Conservation (phyloP, 2,797 vertebrate species). For the Urocyon cinereoargenteus region DNA sequence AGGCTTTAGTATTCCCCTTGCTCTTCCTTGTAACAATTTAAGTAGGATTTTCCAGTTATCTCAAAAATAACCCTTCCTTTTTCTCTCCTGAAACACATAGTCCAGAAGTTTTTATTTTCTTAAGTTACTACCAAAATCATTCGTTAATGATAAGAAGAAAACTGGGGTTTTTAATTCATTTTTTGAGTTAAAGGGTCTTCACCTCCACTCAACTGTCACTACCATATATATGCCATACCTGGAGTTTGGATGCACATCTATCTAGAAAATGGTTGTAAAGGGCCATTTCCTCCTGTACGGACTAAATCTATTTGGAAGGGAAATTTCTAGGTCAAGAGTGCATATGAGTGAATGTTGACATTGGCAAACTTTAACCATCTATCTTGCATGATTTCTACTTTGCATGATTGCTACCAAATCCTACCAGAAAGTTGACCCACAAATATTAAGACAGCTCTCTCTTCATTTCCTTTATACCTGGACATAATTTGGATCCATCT, state of each 20-base stretch:
- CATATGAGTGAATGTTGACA: not conserved
- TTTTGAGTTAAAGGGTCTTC: not conserved
- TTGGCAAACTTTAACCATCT: not conserved
- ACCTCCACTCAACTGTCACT: not conserved
- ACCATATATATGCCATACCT: not conserved
- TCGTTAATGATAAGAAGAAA: not conserved
- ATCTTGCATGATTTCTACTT: not conserved
- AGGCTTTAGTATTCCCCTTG: not conserved
- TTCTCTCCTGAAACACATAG: not conserved
- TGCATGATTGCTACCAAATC: not conserved
- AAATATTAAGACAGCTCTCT: not conserved
- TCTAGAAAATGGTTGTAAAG: not conserved
- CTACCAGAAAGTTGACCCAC: not conserved
- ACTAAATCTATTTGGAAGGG: not conserved
- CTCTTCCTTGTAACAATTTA: not conserved
- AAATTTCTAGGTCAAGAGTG: not conserved
- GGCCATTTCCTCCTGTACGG: not conserved
- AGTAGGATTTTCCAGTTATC: not conserved
- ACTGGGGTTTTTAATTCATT: not conserved
- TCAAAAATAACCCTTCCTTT: constrained; percentile 25
- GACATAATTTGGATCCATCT: not conserved
- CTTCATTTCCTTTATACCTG: not conserved
- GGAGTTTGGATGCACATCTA: not conserved
- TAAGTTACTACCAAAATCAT: not conserved
- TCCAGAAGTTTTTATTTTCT: not conserved